Base-by-base conservation (phyloP, 2,888 invertebrate species). In the Dyspetes luteomarginatus region DNA sequence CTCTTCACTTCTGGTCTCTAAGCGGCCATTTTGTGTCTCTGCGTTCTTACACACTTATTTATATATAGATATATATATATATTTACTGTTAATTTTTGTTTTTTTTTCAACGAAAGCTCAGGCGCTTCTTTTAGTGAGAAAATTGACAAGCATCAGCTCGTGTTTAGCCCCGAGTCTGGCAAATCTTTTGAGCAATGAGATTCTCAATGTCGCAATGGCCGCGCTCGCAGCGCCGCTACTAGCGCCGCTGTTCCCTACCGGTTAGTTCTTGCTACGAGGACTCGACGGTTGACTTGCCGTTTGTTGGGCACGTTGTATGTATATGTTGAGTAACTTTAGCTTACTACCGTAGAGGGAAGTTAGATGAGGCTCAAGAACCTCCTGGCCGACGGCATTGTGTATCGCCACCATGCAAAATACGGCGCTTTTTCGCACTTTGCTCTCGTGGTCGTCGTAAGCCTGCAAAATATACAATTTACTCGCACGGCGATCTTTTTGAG, bases 381-480 rank as follows among this genome's bases (percentile, higher is more conserved):
- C 97, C 90, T 98, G 97, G 0, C 98, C 98, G 5, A 98, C 95
- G 48, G 96, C 96, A 90, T 96, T 95, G 89, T 99, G 97, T 87
- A 99, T 95, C 58, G 98, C 97, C 3, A 99, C 99, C 95, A 99
- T 97, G 90, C 98, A 98, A 93, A 99, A 98, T 17, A 99, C 98
- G 9, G 98, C 97, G 86, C 98, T 98, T 92, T 99, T 99, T 62
- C 99, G 95, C 26, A 99, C 98, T 84, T 97, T 96, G 71, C 98
- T 98, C 92, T 98, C 97, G 72, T 94, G 93, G 91, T 98, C 97
- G 91, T 99, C 98, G 72, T 98, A 98, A 83, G 98, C 95, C 96
- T 98, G 93, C n/a, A n/a, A n/a, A n/a, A n/a, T n/a, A n/a, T n/a
- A n/a, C n/a, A n/a, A n/a, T n/a, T n/a, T n/a, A n/a, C n/a, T n/a